These are phyloP conservation scores for Brachyopa scutellaris DNA, from an alignment of 2,888 invertebrate genomes.

Conservation along the genomic window DNA sequence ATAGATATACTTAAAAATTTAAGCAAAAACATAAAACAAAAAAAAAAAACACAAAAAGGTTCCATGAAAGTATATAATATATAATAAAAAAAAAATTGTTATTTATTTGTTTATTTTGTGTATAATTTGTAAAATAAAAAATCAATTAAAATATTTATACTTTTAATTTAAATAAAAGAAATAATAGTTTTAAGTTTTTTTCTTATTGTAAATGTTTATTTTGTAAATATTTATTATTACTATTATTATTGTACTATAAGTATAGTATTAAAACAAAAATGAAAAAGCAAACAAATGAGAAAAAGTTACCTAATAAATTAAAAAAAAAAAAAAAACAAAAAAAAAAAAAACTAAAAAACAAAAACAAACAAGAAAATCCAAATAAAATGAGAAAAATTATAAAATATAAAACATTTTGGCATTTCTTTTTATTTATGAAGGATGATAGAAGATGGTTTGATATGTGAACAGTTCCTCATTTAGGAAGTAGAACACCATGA, in stretches of 20 bases:
- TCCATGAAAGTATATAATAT: conserved; percentile 28
- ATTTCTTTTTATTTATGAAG: conserved; percentile 1
- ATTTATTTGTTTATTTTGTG: conserved; percentile 60
- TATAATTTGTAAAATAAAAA: conserved; percentile 68
- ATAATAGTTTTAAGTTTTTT: conserved; percentile 38
- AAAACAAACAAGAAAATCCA: neutral
- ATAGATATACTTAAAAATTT: conserved; percentile 54
- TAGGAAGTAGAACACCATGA: no score
- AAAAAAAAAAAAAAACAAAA: conserved; percentile 38
- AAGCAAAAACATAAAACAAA: conserved; percentile 21
- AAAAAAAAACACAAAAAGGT: conserved; percentile 28
- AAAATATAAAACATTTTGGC: conserved; percentile 2
- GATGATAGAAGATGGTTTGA: no score
- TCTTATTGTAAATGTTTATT: conserved; percentile 57
- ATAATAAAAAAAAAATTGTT: conserved; percentile 12
- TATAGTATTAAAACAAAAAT: conserved; percentile 56
- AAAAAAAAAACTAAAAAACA: conserved; percentile 59
- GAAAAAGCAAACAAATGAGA: conserved; percentile 53
- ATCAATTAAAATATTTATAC: conserved; percentile 4
- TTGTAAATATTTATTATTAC: conserved; percentile 63
- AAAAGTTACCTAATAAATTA: conserved; percentile 72
- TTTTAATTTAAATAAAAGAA: conserved; percentile 32
- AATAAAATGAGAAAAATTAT: conserved; percentile 11
- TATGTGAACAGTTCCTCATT: no score
- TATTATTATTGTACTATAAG: conserved; percentile 63